Conservation (phyloP, 1,140 invertebrate genomes). For the Melipona quadrifasciata region DNA sequence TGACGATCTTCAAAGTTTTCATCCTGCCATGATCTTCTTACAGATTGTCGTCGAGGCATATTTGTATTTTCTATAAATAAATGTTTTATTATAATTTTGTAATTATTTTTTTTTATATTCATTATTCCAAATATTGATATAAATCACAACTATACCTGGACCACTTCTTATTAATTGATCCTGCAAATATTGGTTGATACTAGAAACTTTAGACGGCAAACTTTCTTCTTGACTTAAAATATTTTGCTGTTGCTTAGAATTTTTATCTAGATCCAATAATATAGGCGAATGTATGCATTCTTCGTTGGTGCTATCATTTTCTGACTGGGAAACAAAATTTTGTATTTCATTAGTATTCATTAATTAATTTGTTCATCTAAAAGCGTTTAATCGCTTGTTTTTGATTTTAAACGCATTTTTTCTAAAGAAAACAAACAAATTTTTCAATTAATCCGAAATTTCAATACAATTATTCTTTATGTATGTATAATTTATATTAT, state of each 20-base stretch:
- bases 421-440: background rate
- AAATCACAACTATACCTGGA: conserved; percentile 4
- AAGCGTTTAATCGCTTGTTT: background rate
- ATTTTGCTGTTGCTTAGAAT: conserved; percentile 73
- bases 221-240: conserved; percentile 31
- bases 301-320: conserved; percentile 77
- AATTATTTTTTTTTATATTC: background rate
- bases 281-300: conserved; percentile 74
- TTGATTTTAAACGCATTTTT: background rate
- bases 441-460: background rate
- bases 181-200: conserved; percentile 52
- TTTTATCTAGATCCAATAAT: conserved; percentile 78
- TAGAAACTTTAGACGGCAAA: background rate
- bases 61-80: conserved; percentile 55
- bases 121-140: background rate
- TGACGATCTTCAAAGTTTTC: conserved; percentile 51
- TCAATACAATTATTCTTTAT: background rate
- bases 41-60: conserved; percentile 66
- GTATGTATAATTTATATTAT: background rate
- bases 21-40: conserved; percentile 76
- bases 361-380: background rate
- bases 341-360: background rate
- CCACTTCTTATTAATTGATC: conserved; percentile 45
- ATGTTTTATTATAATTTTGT: background rate
- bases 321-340: conserved; percentile 66